A percentile compares a stretch with the other conserved stretches of the same genome.
Conservation (phyloP, 1,140 invertebrate genomes). For the Eciton burchellii region DNA sequence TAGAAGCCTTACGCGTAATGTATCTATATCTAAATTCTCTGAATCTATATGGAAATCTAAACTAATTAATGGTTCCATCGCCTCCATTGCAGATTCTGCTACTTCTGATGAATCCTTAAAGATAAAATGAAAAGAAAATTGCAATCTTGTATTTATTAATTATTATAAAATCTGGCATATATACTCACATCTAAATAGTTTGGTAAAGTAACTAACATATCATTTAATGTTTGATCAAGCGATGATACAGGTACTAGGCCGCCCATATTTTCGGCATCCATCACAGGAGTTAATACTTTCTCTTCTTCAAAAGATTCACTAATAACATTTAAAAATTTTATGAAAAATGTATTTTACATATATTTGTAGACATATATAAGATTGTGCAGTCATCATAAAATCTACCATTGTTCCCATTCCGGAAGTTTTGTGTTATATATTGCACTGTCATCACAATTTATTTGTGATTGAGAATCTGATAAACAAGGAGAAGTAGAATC, state of each 20-base stretch:
- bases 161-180: background rate
- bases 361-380: background rate
- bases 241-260: conserved; percentile 83
- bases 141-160: background rate
- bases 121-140: conserved; percentile 4
- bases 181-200: conserved; percentile 81
- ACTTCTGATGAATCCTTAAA: conserved; percentile 77
- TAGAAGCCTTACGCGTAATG: conserved; percentile 78
- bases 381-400: background rate
- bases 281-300: conserved; percentile 82
- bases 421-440: conserved; percentile 64
- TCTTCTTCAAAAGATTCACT: conserved; percentile 81
- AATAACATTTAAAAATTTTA: conserved; percentile 43
- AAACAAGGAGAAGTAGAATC: conserved; percentile 73
- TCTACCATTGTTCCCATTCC: conserved; percentile 76
- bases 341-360: background rate
- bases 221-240: conserved; percentile 81
- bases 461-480: conserved; percentile 72
- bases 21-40: conserved; percentile 78
- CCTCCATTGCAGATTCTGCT: conserved; percentile 82
- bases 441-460: conserved; percentile 50
- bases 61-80: conserved; percentile 79
- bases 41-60: conserved; percentile 73
- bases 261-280: conserved; percentile 80
- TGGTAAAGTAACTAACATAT: conserved; percentile 79